Conservation (phyloP, 2,113 vertebrate species). For the Opisthocomus hoazin region DNA sequence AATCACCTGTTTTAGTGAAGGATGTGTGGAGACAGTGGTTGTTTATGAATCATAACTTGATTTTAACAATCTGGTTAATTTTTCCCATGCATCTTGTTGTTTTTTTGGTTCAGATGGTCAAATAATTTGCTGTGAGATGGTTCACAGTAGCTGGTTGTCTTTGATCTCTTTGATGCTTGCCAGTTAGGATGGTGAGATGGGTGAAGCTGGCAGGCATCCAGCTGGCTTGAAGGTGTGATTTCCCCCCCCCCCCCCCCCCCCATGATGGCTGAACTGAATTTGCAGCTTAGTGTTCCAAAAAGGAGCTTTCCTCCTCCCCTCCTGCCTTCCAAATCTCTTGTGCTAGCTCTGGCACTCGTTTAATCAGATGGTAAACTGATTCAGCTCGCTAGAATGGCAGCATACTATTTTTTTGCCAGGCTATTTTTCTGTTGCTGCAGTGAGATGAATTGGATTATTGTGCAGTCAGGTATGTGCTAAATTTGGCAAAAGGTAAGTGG, state of each 20-base stretch:
- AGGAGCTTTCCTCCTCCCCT: neutral
- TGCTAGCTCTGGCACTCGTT: neutral
- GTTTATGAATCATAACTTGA: neutral
- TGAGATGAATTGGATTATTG: slow-evolving; percentile 12
- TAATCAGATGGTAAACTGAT: slow-evolving; percentile 5
- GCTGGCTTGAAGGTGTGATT: neutral
- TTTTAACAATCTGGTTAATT: neutral
- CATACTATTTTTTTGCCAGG: neutral
- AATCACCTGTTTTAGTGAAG: neutral
- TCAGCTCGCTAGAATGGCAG: slow-evolving; percentile 34
- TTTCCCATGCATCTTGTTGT: neutral
- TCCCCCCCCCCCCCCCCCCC: too few species aligned
- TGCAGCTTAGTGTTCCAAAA: neutral
- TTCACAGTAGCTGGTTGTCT: neutral
- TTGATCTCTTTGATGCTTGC: neutral
- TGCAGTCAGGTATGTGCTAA: slow-evolving; percentile 32
- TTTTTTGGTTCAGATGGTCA: neutral
- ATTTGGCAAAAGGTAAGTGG: neutral
- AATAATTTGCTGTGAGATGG: neutral
- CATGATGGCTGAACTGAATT: slow-evolving; percentile 20
- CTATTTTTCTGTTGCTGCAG: slow-evolving; percentile 12
- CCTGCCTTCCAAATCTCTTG: slow-evolving; percentile 2
- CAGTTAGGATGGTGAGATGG: neutral
- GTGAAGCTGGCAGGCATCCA: neutral
- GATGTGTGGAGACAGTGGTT: neutral